Evolutionary conservation across 2,113 vertebrate species (phyloP), one percentile per base, ranked within the genome.

Genomic region (Leucoraja erinaceus): DNA sequence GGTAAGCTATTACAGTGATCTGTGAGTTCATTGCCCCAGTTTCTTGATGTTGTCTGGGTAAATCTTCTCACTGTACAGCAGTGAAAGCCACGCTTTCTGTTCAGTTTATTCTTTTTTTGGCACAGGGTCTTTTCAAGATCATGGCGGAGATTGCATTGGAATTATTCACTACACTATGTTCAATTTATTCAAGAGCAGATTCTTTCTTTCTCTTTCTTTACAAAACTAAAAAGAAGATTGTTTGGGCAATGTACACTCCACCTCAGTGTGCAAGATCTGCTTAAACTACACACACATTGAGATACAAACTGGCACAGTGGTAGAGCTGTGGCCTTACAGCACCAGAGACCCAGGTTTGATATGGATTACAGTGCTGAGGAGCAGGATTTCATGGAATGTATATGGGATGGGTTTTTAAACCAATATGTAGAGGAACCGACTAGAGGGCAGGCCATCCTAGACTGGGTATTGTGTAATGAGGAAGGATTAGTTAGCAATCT

Each of bases 151-250:
- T 91, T 91, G 68, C 90, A 72, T 54, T 74, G 90, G 90, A 38
- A 91, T 91, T 74, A 47, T 72, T 91, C 66, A 91, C 66, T 72
- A 54, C 90, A 91, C 68, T 68, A 33, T 33, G 66, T 70, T 68
- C 90, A 91, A 72, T 91, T 91, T 91, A 91, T 91, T 91, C 66
- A 91, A 20, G 90, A 91, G 68, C 9, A 72, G 33, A 91, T 91
- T 91, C 18, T 88, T 88, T 88, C n/a, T 88, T 31, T 22, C 20
- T 72, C 33, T 72, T 74, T 88, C 83, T 59, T 91, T 91, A 70
- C 68, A 91, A 63, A 91, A 72, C 38, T 7, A 25, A 22, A 72
- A 22, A 38, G 47, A 91, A 33, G 72, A 91, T 74, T 91, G 33
- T 91, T 68, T 72, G 33, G 66, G 22, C 20, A 54, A 22, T 38